Conservation (phyloP, 2,113 vertebrate genomes). For the Onychorhynchus coronatus region DNA sequence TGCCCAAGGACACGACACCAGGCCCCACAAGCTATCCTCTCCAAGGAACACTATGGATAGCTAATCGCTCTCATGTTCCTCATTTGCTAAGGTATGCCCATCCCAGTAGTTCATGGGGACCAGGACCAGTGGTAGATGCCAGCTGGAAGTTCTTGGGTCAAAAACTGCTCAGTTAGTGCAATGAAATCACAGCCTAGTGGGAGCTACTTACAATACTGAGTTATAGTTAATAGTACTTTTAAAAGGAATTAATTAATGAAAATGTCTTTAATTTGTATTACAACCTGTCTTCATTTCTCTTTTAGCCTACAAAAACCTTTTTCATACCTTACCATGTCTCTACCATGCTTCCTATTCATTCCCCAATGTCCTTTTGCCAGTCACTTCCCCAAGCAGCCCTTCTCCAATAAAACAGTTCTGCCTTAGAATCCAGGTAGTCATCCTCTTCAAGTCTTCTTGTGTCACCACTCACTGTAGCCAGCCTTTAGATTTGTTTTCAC, state of each 20-base stretch:
- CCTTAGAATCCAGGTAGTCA: neutral
- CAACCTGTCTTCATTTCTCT: neutral
- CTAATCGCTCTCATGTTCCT: neutral
- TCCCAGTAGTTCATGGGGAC: neutral
- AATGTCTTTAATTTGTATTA: neutral
- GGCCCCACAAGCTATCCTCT: neutral
- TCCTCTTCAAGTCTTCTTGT: neutral
- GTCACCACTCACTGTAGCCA: neutral
- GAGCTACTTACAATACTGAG: neutral
- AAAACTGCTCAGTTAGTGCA: neutral
- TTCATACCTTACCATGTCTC: neutral
- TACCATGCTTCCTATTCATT: neutral
- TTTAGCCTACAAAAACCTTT: neutral
- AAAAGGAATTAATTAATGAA: conserved; percentile 2
- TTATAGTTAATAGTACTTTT: conserved; percentile 8
- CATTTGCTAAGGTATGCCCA: neutral
- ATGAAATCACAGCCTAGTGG: neutral
- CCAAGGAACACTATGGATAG: neutral
- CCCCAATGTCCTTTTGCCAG: neutral
- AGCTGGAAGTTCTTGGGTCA: neutral
- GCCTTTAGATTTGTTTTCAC: neutral
- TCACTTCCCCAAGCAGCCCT: neutral
- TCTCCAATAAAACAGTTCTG: neutral
- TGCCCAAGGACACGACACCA: neutral
- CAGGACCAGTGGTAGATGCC: neutral